Conservation (phyloP, 2,888 invertebrate genomes). For the Cistogaster globosa region DNA sequence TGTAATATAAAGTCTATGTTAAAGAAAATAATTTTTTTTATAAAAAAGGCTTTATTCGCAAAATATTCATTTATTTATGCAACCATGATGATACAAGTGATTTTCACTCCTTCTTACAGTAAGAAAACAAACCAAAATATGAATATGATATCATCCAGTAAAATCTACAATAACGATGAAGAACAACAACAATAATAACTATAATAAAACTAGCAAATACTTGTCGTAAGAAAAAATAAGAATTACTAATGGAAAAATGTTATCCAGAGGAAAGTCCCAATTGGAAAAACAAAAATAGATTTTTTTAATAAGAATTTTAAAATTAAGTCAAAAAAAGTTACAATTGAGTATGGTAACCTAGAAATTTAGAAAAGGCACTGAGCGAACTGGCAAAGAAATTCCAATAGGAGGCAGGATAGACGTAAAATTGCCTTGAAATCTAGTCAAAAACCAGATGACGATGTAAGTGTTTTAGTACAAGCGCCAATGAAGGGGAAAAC, state of each 20-base stretch:
- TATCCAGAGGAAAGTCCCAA: background rate
- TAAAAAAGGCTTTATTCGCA: constrained; percentile 30
- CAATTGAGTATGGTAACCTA: too few relatives aligned
- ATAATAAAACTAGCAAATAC: constrained; percentile 46
- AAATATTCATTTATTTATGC: constrained; percentile 48
- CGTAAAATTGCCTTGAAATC: too few relatives aligned
- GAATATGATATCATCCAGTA: constrained; percentile 34
- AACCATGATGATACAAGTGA: constrained; percentile 49
- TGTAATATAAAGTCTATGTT: background rate
- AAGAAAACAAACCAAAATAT: constrained; percentile 57
- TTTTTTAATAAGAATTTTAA: too few relatives aligned
- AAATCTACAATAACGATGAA: constrained; percentile 22
- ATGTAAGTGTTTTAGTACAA: too few relatives aligned
- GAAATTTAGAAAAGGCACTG: too few relatives aligned
- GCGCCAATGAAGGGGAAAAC: too few relatives aligned
- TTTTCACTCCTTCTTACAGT: constrained; percentile 38
- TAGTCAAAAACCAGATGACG: too few relatives aligned
- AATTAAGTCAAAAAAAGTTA: too few relatives aligned
- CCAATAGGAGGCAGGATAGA: too few relatives aligned
- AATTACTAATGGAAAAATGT: background rate
- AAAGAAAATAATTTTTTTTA: constrained; percentile 22
- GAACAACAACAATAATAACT: background rate
- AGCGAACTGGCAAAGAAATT: too few relatives aligned
- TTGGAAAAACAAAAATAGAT: constrained; percentile 1
- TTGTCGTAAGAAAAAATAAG: constrained; percentile 9